Base-by-base conservation (phyloP, 2,888 invertebrate species). In the Lycaena phlaeas region DNA sequence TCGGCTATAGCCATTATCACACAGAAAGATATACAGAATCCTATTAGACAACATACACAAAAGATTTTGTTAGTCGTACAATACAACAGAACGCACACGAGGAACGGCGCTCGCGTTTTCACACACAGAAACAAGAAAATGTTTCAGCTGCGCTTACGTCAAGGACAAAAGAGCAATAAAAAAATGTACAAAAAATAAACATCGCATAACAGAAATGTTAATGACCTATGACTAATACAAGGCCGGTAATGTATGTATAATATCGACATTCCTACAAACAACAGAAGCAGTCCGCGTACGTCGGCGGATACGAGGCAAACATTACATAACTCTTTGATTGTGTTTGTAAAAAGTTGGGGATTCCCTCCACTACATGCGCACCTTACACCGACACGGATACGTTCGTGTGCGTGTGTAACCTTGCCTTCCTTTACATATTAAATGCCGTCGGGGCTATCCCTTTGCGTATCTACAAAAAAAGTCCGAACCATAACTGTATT, bases 321-420 rank as follows among this genome's bases (percentile, higher is more conserved):
- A 78, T 82, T 82, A 82, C 82, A 84, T 82, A 84, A 84, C 79
- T 79, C 82, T 82, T 79, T 82, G 82, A 82, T 82, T 84, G 82
- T 82, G 84, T 84, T 81, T 74, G 81, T 84, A 84, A 84, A 84
- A 84, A 82, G 75, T 81, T 79, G 84, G 84, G 82, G 79, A 84
- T 77, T 79, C 84, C 84, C 84, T 76, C 73, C 61, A 81, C 76
- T 73, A 82, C 84, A 78, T 65, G 61, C 75, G 67, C 76, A 75
- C 67, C 70, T 73, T 68, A 72, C 69, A 72, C 70, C 59, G 65
- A 73, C 17, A 7, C 18, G 17, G 17, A 17, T 67, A 67, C 64
- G 56, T 48, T 48, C 47, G 41, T 63, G 79, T 82, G 82, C 79
- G 81, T 54, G 79, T 74, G 72, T 76, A 79, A 79, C 82, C 82